Conservation (phyloP, 2,888 invertebrate genomes). For the Tridacna crocea region DNA sequence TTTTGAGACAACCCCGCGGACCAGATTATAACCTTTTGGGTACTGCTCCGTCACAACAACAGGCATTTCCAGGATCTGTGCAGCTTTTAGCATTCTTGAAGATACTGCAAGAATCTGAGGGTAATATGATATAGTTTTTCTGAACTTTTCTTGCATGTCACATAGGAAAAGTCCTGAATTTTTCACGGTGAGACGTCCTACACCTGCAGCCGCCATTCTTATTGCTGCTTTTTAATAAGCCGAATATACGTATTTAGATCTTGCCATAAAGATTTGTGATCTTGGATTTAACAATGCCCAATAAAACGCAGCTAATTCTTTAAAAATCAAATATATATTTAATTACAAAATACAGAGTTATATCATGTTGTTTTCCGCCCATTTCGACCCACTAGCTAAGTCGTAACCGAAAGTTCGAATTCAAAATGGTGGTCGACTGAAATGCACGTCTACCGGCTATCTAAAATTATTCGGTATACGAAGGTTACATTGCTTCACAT, state of each 20-base stretch:
- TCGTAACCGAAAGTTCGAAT: constrained; percentile 11
- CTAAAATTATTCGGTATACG: not conserved
- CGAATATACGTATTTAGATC: constrained; percentile 1
- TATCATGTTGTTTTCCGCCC: too few species aligned
- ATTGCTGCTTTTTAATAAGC: not conserved
- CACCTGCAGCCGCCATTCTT: constrained; percentile 66
- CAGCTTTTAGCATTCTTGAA: constrained; percentile 84
- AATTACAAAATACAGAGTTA: too few species aligned
- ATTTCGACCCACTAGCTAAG: too few species aligned
- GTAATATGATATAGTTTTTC: constrained; percentile 81
- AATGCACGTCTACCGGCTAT: not conserved
- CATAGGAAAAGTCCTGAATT: constrained; percentile 82
- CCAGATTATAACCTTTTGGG: constrained; percentile 85
- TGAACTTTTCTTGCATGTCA: constrained; percentile 84
- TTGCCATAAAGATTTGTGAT: not conserved
- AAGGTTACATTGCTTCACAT: too few species aligned
- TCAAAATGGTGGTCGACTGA: constrained; percentile 13
- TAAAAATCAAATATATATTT: too few species aligned
- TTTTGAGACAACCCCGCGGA: constrained; percentile 48
- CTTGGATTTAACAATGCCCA: not conserved
- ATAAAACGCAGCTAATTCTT: too few species aligned
- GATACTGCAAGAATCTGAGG: constrained; percentile 82
- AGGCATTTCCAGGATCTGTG: constrained; percentile 86
- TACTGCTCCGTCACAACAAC: constrained; percentile 87
- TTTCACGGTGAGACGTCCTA: constrained; percentile 77